Conservation (phyloP, 2,888 invertebrate genomes). For the Vanessa cardui region DNA sequence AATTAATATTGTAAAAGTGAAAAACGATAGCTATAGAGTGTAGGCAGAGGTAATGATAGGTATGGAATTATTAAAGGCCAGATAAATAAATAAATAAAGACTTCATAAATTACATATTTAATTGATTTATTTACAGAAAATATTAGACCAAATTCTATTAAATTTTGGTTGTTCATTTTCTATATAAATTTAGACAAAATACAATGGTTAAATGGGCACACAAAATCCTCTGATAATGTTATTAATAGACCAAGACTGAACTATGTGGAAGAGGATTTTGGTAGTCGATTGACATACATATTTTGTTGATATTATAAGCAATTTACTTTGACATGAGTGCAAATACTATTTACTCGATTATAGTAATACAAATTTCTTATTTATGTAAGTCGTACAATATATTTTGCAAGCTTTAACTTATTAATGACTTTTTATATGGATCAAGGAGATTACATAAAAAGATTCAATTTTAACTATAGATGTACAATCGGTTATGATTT, state of each 20-base stretch:
- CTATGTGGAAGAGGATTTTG: conserved; percentile 57
- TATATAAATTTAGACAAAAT: conserved; percentile 70
- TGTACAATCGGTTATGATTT: neutral
- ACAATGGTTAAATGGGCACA: conserved; percentile 59
- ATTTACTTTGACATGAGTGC: conserved; percentile 66
- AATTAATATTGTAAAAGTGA: neutral
- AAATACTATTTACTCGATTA: conserved; percentile 67
- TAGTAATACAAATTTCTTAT: conserved; percentile 72
- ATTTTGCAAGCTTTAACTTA: conserved; percentile 64
- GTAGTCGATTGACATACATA: conserved; percentile 51
- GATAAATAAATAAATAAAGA: conserved; percentile 10
- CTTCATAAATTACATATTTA: conserved; percentile 72
- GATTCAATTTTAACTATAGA: neutral
- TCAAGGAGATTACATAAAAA: conserved; percentile 50
- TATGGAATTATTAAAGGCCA: neutral
- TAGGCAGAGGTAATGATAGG: neutral
- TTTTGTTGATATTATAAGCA: conserved; percentile 58
- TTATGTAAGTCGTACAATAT: conserved; percentile 57
- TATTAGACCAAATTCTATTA: conserved; percentile 77
- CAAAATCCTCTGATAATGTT: conserved; percentile 58
- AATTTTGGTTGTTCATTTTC: conserved; percentile 67
- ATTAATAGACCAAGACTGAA: conserved; percentile 25
- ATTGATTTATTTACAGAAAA: conserved; percentile 83
- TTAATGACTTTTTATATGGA: conserved; percentile 50
- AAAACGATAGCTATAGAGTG: neutral